These are phyloP conservation scores for Xylocampa areola DNA, from an alignment of 2,888 invertebrate genomes.

Conservation along the genomic window DNA sequence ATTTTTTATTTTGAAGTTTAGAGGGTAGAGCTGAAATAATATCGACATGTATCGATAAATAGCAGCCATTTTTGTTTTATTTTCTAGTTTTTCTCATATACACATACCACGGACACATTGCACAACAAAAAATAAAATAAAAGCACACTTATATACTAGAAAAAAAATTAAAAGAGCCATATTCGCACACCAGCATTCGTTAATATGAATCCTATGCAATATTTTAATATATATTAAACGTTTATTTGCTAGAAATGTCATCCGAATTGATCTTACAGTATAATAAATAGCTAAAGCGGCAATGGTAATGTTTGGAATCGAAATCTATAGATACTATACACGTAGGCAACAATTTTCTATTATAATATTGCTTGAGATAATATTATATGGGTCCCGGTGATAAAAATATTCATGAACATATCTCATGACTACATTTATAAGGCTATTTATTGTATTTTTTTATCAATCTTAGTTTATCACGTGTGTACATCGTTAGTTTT, in stretches of 20 bases:
- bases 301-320: background rate
- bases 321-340: too few relatives aligned
- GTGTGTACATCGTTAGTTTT: background rate
- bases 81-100: conserved; percentile 13
- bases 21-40: conserved; percentile 19
- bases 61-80: conserved; percentile 40
- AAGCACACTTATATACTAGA: conserved; percentile 83
- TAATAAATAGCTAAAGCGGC: background rate
- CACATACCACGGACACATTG: conserved; percentile 52
- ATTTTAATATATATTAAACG: conserved; percentile 52
- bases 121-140: conserved; percentile 68
- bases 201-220: conserved; percentile 55
- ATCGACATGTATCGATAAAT: conserved; percentile 43
- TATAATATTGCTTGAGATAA: too few relatives aligned
- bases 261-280: conserved; percentile 44
- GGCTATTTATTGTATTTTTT: background rate
- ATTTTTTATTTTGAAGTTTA: conserved; percentile 2
- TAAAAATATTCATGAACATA: too few relatives aligned
- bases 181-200: conserved; percentile 70
- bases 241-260: conserved; percentile 32
- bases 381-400: too few relatives aligned
- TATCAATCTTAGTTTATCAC: background rate
- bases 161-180: conserved; percentile 69
- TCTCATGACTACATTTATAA: too few relatives aligned
- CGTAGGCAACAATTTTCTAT: too few relatives aligned